Evolutionary conservation across 2,888 invertebrate species (phyloP), one percentile per base, ranked within the genome.

Genomic region (Trisateles emortualis): DNA sequence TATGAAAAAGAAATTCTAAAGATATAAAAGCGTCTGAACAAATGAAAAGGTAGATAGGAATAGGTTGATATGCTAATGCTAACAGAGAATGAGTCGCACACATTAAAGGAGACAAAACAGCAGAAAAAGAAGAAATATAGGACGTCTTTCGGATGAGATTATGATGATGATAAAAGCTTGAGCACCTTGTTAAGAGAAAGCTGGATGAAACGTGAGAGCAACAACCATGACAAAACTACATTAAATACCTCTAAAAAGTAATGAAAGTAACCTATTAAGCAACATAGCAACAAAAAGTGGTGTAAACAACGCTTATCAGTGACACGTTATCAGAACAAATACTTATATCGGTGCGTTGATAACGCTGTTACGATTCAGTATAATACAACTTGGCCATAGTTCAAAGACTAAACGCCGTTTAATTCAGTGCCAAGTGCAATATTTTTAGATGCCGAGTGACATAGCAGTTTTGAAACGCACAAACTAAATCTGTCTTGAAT

Each of bases 341-440:
- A 54, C 32, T 32, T 46, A 32, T 64, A 68, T 59, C 59, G 49
- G 55, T 40, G 22, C 30, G 38, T 36, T 56, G 74, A 73, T 68
- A 60, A 57, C 49, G 42, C 29, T 46, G 52, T 57, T 56, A 56
- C 59, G 72, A 59, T 45, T 62, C 44, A 64, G 66, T 65, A 58
- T 64, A 60, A 59, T 57, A 60, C 70, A 74, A 76, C 59, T 90
- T 90, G 90, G 90, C 88, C 71, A 71, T 75, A 81, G 81, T 84
- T 89, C 89, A 89, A 87, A 89, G 83, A 81, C 85, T 83, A 80
- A 86, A 82, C 83, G 85, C 81, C 84, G 83, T 78, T 78, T 80
- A 81, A 79, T 84, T 83, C 82, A 82, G 85, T 89, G 90, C 90
- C 90, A 90, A 90, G 86, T 83, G 84, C 82, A 87, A 87, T 90